Evolutionary conservation across 2,888 invertebrate species (phyloP).

Genomic region (Cephonodes hylas): DNA sequence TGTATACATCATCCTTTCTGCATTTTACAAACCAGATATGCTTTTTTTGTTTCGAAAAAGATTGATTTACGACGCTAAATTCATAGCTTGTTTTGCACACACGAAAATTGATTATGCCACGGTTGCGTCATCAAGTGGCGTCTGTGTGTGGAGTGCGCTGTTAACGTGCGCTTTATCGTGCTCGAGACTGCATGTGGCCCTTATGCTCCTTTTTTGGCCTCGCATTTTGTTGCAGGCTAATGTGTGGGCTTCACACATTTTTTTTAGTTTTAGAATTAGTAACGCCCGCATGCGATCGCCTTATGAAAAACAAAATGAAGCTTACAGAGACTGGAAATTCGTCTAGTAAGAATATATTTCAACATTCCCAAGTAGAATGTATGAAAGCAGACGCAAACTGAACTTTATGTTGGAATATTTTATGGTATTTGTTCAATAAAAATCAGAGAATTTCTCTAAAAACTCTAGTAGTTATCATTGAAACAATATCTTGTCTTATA

Average conservation of each 20-base stretch:
- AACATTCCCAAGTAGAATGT: too few relatives aligned
- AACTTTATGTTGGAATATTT: too few relatives aligned
- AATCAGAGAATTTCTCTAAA: too few relatives aligned
- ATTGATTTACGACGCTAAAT: not conserved
- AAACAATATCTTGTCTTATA: not conserved
- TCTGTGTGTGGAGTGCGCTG: not conserved
- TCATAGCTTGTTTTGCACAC: slow-evolving; percentile 1
- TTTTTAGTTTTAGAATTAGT: not conserved
- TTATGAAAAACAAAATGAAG: too few relatives aligned
- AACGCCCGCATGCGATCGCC: too few relatives aligned
- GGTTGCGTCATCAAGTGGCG: not conserved
- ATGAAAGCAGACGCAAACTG: too few relatives aligned
- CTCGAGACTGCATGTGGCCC: not conserved
- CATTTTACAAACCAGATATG: not conserved
- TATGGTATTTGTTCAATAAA: too few relatives aligned
- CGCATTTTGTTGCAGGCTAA: not conserved
- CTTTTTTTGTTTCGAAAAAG: not conserved
- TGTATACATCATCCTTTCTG: not conserved
- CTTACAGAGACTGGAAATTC: too few relatives aligned
- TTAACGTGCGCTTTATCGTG: not conserved
- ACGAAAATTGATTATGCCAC: not conserved
- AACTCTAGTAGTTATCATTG: too few relatives aligned
- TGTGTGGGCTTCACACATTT: not conserved
- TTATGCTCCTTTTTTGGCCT: not conserved
- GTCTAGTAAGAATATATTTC: too few relatives aligned